Evolutionary conservation across 2,888 invertebrate genomes (phyloP), one percentile per base, ranked within the genome.

Genomic region (Luperina nickerlii): DNA sequence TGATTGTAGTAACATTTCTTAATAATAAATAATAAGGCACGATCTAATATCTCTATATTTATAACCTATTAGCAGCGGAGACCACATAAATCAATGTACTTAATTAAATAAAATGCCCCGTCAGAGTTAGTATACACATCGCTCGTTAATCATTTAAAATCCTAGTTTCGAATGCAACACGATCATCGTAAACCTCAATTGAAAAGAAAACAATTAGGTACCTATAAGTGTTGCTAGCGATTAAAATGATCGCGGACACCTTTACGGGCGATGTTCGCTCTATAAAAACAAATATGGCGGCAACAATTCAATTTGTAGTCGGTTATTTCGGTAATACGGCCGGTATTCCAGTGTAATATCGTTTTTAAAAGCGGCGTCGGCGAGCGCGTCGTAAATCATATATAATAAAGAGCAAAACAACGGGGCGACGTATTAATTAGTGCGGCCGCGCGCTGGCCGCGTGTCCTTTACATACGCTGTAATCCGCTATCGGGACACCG

Each of bases 391-490:
- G 93, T 95, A 95, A 94, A 95, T 95, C 94, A 95, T 92, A 93
- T 93, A 93, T 95, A 95, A 95, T 95, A 95, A 94, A 95, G 95
- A 94, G 93, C 92, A 93, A 94, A 94, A 93, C 93, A 94, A 92
- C 94, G 92, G 79, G 78, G 89, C 92, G 93, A 93, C 93, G 94
- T 94, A 94, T 95, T 95, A 95, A 96, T 96, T 95, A 95, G 94
- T 91, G 90, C 89, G 90, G 85, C 85, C 87, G 86, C 63, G 83
- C 83, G 84, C 63, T 81, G 79, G 82, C 81, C 82, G 83, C 65
- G 79, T 76, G 83, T 83, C 85, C 84, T 82, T 72, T 69, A 80
- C 74, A 76, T 57, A 48, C 82, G 82, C 72, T 76, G 86, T 84
- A 82, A 83, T 86, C 83, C 83, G 83, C 86, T 86, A 90, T 90